These are phyloP conservation scores for Agrotis segetum DNA, from an alignment of 2,888 invertebrate species.

Conservation along the genomic window DNA sequence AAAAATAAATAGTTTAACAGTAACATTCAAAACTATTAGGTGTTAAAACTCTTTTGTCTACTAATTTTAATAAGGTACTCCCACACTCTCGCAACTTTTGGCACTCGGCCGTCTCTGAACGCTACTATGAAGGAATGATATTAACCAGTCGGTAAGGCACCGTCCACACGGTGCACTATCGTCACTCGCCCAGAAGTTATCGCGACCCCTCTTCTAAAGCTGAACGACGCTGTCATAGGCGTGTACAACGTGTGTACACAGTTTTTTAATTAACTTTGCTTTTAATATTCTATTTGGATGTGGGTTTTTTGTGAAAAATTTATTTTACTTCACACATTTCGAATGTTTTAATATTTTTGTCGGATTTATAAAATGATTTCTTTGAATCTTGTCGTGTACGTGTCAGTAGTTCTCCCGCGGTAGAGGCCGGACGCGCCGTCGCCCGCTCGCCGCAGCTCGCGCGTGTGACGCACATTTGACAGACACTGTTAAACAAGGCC, in stretches of 20 bases:
- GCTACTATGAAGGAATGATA: slow-evolving; percentile 71
- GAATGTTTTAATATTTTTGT: slow-evolving; percentile 75
- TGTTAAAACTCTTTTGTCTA: slow-evolving; percentile 70
- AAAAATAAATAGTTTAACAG: slow-evolving; percentile 70
- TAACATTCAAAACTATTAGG: slow-evolving; percentile 70
- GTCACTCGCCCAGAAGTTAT: slow-evolving; percentile 69
- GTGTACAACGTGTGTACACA: slow-evolving; percentile 76
- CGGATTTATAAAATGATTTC: slow-evolving; percentile 82
- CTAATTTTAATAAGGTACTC: slow-evolving; percentile 69
- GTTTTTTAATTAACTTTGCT: slow-evolving; percentile 80
- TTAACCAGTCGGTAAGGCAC: slow-evolving; percentile 60
- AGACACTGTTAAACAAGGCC: slow-evolving; percentile 88
- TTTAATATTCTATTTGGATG: slow-evolving; percentile 88
- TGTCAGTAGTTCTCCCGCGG: slow-evolving; percentile 57
- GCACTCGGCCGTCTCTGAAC: slow-evolving; percentile 77
- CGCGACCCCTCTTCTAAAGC: slow-evolving; percentile 78
- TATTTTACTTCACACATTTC: slow-evolving; percentile 75
- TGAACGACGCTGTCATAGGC: slow-evolving; percentile 72
- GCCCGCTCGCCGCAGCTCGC: slow-evolving; percentile 65
- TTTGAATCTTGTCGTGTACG: slow-evolving; percentile 82
- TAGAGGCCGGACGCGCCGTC: slow-evolving; percentile 53
- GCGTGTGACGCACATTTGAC: slow-evolving; percentile 83
- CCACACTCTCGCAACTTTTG: slow-evolving; percentile 63
- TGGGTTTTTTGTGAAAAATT: slow-evolving; percentile 85
- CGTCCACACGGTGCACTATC: slow-evolving; percentile 33